phyloP scores from a whole-genome alignment of 2,797 vertebrate genomes.

The Ctenochaetus hawaiiensis region DNA sequence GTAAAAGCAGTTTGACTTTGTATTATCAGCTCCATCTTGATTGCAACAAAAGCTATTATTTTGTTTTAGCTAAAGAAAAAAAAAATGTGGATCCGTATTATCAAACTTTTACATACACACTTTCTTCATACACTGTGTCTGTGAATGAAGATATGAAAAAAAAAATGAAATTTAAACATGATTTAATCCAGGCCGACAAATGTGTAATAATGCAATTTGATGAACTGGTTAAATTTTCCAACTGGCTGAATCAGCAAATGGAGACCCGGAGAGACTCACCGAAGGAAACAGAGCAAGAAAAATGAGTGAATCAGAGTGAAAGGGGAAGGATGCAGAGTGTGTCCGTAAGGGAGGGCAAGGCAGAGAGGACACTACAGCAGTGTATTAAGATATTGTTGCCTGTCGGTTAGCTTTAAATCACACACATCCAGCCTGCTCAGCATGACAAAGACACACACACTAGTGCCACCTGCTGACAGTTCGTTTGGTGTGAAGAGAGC shows the following conservation, averaged over 20 bases:
- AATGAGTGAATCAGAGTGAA: neutral
- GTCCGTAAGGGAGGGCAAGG: neutral
- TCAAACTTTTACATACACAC: neutral
- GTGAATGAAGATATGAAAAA: constrained; percentile 16
- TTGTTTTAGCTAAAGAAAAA: too few species aligned
- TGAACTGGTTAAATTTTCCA: constrained; percentile 15
- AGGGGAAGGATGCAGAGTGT: neutral
- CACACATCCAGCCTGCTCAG: constrained; percentile 61
- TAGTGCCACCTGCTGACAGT: constrained; percentile 70
- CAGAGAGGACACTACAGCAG: constrained; percentile 1
- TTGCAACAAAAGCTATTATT: too few species aligned
- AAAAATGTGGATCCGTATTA: too few species aligned
- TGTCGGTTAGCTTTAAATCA: constrained; percentile 73
- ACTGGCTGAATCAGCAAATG: constrained; percentile 5
- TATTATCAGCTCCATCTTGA: too few species aligned
- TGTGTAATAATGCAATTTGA: constrained; percentile 8
- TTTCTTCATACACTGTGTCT: neutral
- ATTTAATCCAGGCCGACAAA: neutral
- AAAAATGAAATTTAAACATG: neutral
- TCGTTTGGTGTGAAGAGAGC: constrained; percentile 55
- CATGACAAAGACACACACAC: constrained; percentile 48
- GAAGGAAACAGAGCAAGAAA: too few species aligned
- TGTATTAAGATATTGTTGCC: constrained; percentile 38
- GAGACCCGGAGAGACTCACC: neutral
- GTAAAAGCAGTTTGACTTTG: too few species aligned